phyloP scores from a whole-genome alignment of 1,140 invertebrate species.

The Drosophila serrata region DNA sequence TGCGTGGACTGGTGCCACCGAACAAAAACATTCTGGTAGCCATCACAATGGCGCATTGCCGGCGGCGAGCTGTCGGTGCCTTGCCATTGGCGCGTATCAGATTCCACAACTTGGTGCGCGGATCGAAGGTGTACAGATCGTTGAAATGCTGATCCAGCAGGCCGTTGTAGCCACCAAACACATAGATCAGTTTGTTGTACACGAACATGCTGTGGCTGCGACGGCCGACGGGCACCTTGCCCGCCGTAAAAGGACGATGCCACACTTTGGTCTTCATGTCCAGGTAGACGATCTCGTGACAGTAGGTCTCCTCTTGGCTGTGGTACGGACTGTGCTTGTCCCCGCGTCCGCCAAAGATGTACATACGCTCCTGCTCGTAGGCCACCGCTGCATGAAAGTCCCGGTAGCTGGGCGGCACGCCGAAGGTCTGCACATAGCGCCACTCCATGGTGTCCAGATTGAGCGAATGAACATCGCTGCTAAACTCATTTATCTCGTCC shows the following conservation, averaged over 20 bases:
- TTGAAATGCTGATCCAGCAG: slow-evolving; percentile 91
- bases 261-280: slow-evolving; percentile 90
- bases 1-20: slow-evolving; percentile 92
- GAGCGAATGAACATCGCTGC: slow-evolving; percentile 91
- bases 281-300: slow-evolving; percentile 91
- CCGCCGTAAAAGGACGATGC: slow-evolving; percentile 87
- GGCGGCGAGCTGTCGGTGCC: slow-evolving; percentile 89
- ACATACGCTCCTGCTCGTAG: slow-evolving; percentile 90
- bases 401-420: slow-evolving; percentile 89
- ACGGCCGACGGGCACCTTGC: slow-evolving; percentile 89
- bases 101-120: slow-evolving; percentile 88
- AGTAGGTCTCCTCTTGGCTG: slow-evolving; percentile 91
- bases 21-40: slow-evolving; percentile 92
- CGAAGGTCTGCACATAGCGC: slow-evolving; percentile 88
- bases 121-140: slow-evolving; percentile 91
- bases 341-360: slow-evolving; percentile 94
- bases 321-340: slow-evolving; percentile 89
- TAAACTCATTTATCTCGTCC: slow-evolving; percentile 92
- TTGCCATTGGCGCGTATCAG: slow-evolving; percentile 87
- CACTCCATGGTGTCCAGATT: slow-evolving; percentile 91
- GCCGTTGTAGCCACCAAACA: slow-evolving; percentile 96
- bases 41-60: slow-evolving; percentile 92
- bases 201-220: slow-evolving; percentile 95
- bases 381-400: slow-evolving; percentile 95
- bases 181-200: slow-evolving; percentile 91